phyloP scores from a whole-genome alignment of 1,140 invertebrate species.

The Homalodisca vitripennis region DNA sequence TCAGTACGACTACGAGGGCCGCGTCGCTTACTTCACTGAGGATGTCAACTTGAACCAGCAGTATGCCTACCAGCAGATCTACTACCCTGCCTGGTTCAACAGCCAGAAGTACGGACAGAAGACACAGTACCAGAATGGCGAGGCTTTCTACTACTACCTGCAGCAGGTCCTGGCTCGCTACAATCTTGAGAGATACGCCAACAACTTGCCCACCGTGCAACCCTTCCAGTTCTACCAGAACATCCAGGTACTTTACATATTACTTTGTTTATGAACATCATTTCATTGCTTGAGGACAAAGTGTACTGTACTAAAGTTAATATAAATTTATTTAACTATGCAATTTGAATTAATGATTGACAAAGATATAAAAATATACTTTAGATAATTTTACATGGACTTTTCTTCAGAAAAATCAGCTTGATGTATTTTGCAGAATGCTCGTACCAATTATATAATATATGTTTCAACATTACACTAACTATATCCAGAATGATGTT shows the following conservation, averaged over 20 bases:
- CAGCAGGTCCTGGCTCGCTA: constrained; percentile 63
- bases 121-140: constrained; percentile 56
- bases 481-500: neutral
- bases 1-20: constrained; percentile 39
- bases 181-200: constrained; percentile 64
- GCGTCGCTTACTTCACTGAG: constrained; percentile 70
- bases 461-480: neutral
- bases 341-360: neutral
- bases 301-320: neutral
- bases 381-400: no score
- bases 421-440: no score
- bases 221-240: constrained; percentile 54
- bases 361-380: no score
- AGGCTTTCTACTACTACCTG: constrained; percentile 58
- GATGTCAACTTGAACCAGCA: constrained; percentile 54
- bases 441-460: neutral
- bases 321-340: neutral
- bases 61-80: constrained; percentile 53
- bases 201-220: constrained; percentile 59
- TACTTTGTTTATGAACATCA: neutral
- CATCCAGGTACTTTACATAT: constrained; percentile 45
- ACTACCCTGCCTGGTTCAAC: constrained; percentile 63
- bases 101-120: constrained; percentile 46
- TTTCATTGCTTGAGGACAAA: neutral
- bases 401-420: no score